Percentiles rank a stretch among this genome's conserved stretches.
phyloP scores from a whole-genome alignment of 1,140 invertebrate species.

The Belonocnema kinseyi region DNA sequence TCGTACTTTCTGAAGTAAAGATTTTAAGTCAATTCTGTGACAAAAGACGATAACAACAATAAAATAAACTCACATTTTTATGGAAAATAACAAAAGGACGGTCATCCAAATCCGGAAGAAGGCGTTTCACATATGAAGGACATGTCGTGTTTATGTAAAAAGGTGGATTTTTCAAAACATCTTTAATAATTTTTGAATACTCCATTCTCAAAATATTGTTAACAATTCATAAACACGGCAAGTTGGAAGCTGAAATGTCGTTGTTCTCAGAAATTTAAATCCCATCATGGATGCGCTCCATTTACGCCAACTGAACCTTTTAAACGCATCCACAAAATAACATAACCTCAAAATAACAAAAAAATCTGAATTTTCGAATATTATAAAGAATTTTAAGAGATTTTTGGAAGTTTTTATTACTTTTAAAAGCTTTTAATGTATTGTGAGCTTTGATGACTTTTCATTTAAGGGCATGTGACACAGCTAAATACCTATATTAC shows the following conservation, averaged over 20 bases:
- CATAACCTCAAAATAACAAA: too few relatives aligned
- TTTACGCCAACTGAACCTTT: too few relatives aligned
- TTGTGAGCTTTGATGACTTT: too few relatives aligned
- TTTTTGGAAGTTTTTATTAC: too few relatives aligned
- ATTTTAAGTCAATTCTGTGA: not conserved
- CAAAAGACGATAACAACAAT: not conserved
- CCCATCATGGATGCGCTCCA: not conserved
- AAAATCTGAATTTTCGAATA: too few relatives aligned
- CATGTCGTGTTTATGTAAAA: not conserved
- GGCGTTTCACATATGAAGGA: conserved; percentile 39
- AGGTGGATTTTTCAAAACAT: not conserved
- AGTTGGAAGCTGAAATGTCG: not conserved
- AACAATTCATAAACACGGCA: not conserved
- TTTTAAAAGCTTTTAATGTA: too few relatives aligned
- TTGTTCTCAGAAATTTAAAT: not conserved
- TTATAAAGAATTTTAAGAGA: too few relatives aligned
- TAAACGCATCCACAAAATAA: too few relatives aligned
- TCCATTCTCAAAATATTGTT: not conserved
- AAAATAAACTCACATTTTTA: conserved; percentile 36
- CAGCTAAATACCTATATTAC: too few relatives aligned
- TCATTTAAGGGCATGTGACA: too few relatives aligned
- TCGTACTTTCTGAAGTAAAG: not conserved
- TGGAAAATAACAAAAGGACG: conserved; percentile 34
- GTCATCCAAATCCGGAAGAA: conserved; percentile 37
- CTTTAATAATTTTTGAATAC: not conserved